Conservation (phyloP, 2,888 invertebrate genomes). For the Parnassius apollo region DNA sequence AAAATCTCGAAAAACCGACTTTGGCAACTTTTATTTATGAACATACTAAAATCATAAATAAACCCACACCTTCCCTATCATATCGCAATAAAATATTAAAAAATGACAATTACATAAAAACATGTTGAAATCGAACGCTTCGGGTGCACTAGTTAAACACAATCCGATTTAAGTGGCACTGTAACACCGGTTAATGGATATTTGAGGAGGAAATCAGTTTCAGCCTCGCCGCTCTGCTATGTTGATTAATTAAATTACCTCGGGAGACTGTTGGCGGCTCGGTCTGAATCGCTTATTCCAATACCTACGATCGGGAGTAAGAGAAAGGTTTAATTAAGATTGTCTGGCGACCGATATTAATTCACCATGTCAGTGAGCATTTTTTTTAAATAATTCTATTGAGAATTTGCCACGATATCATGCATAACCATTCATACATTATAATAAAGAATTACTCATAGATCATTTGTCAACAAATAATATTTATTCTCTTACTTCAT, state of each 20-base stretch:
- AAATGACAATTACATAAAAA: background rate
- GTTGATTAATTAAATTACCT: constrained; percentile 75
- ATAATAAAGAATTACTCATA: no score
- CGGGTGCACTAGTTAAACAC: constrained; percentile 46
- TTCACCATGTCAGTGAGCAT: background rate
- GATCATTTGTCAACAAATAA: no score
- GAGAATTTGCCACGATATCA: no score
- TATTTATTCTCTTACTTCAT: no score
- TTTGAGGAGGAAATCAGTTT: constrained; percentile 71
- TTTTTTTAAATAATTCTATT: no score
- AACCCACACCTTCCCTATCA: no score
- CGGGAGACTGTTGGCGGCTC: constrained; percentile 44
- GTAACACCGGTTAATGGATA: constrained; percentile 72
- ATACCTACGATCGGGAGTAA: constrained; percentile 27
- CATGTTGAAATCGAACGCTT: constrained; percentile 30
- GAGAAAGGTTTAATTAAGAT: constrained; percentile 3
- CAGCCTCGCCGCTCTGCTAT: constrained; percentile 59
- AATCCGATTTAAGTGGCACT: constrained; percentile 65
- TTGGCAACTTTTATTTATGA: no score
- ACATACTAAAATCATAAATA: no score
- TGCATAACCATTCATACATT: no score
- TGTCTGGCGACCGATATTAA: constrained; percentile 14
- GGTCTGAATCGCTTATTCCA: constrained; percentile 27
- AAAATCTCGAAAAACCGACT: no score
- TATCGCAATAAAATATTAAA: no score